Conservation (phyloP, 2,797 vertebrate genomes). For the Micrastur ruficollis region DNA sequence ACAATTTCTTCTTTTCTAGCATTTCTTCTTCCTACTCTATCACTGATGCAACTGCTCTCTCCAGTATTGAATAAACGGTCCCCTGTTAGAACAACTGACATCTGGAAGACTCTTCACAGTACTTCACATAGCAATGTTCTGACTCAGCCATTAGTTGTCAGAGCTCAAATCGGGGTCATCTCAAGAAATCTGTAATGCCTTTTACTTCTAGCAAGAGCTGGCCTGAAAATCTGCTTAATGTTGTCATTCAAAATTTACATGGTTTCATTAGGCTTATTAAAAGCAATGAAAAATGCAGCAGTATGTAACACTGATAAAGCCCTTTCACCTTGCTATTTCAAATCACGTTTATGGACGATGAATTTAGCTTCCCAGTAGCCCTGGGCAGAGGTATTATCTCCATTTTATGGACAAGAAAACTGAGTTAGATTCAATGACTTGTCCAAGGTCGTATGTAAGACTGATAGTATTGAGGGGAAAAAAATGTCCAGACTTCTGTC, state of each 20-base stretch:
- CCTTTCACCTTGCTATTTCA: slow-evolving; percentile 63
- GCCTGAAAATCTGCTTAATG: slow-evolving; percentile 54
- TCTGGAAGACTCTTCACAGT: slow-evolving; percentile 58
- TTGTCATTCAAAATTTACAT: slow-evolving; percentile 59
- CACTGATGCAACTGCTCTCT: neutral
- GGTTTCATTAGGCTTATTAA: slow-evolving; percentile 66
- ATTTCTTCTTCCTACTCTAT: neutral
- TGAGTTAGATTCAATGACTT: slow-evolving; percentile 62
- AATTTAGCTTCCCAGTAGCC: slow-evolving; percentile 56
- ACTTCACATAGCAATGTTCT: slow-evolving; percentile 55
- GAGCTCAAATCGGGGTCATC: slow-evolving; percentile 55
- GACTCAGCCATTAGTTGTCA: slow-evolving; percentile 52
- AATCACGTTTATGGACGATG: slow-evolving; percentile 46
- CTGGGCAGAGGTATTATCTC: slow-evolving; percentile 59
- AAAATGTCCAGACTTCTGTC: neutral
- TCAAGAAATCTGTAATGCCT: slow-evolving; percentile 47
- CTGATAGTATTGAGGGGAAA: neutral
- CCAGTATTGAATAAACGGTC: slow-evolving; percentile 37
- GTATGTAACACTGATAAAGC: slow-evolving; percentile 55
- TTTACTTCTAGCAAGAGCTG: slow-evolving; percentile 34
- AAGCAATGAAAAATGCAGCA: slow-evolving; percentile 66
- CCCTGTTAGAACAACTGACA: slow-evolving; percentile 52
- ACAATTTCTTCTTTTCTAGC: neutral
- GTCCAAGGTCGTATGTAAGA: slow-evolving; percentile 35
- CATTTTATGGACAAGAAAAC: slow-evolving; percentile 58